These are phyloP conservation scores for Amaurobius ferox DNA, from an alignment of 2,888 invertebrate species.

Conservation along the genomic window DNA sequence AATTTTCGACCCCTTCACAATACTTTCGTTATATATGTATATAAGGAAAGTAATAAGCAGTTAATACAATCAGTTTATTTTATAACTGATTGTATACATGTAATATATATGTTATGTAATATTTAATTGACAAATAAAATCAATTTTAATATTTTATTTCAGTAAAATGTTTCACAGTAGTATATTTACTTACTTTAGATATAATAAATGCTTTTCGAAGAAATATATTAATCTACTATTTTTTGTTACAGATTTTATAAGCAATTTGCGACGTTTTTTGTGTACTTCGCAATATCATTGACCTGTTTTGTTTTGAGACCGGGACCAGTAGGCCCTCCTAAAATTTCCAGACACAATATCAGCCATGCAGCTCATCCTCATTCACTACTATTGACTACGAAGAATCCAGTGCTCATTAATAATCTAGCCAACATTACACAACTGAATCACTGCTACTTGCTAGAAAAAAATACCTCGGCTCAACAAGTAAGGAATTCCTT, in stretches of 20 bases:
- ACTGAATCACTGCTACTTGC: constrained; percentile 41
- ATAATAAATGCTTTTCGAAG: too few species aligned
- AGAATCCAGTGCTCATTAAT: not conserved
- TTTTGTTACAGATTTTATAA: constrained; percentile 87
- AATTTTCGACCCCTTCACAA: too few species aligned
- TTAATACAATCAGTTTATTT: too few species aligned
- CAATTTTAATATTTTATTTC: too few species aligned
- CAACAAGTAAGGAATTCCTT: constrained; percentile 27
- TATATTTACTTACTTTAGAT: too few species aligned
- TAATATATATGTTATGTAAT: too few species aligned
- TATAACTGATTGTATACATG: too few species aligned
- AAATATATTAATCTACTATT: constrained; percentile 5
- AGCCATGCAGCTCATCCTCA: not conserved
- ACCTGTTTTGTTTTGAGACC: constrained; percentile 93
- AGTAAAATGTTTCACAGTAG: too few species aligned
- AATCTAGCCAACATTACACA: constrained; percentile 19
- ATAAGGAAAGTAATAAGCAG: too few species aligned
- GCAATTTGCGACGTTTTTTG: constrained; percentile 92
- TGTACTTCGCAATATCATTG: constrained; percentile 92
- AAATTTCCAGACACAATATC: constrained; percentile 25
- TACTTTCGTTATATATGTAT: too few species aligned
- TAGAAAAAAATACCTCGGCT: constrained; percentile 29
- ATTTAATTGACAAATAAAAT: too few species aligned
- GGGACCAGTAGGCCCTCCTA: constrained; percentile 81
- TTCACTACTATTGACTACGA: constrained; percentile 27